Conservation (phyloP, 1,140 invertebrate genomes). For the Metaphire vulgaris region DNA sequence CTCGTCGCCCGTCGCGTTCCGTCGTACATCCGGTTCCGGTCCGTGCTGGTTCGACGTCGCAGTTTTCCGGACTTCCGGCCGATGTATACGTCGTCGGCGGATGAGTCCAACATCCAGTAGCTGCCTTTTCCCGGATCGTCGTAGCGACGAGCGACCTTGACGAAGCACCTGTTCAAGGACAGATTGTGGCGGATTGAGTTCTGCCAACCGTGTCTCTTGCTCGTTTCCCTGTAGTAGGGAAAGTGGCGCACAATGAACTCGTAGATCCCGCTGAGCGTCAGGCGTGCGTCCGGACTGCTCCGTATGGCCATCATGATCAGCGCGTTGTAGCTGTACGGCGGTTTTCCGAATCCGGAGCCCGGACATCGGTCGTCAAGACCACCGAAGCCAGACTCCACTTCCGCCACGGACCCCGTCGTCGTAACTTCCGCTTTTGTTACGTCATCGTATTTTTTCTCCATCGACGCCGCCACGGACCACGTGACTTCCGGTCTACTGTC, state of each 20-base stretch:
- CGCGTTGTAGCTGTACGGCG: constrained; percentile 95
- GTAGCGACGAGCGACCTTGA: constrained; percentile 64
- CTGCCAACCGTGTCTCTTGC: constrained; percentile 94
- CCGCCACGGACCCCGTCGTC: no score
- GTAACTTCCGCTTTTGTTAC: no score
- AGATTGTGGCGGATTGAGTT: constrained; percentile 97
- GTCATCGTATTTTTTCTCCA: no score
- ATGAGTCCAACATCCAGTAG: constrained; percentile 60
- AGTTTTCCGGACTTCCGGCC: no score
- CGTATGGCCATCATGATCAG: constrained; percentile 99
- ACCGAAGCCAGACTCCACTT: no score
- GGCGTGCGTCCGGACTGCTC: constrained; percentile 81
- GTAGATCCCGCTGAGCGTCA: constrained; percentile 96
- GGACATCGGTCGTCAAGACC: no score
- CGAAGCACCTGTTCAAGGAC: constrained; percentile 94
- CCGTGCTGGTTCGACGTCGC: no score
- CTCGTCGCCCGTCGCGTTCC: no score
- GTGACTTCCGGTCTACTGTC: no score
- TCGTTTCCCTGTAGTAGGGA: constrained; percentile 94
- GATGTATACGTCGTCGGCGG: constrained; percentile 19
- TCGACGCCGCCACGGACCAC: no score
- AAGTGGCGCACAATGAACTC: constrained; percentile 98
- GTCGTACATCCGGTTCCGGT: no score
- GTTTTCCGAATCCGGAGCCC: constrained; percentile 87
- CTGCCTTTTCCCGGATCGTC: constrained; percentile 45